Conservation (phyloP, 2,888 invertebrate species). For the Stratiomys singularior region DNA sequence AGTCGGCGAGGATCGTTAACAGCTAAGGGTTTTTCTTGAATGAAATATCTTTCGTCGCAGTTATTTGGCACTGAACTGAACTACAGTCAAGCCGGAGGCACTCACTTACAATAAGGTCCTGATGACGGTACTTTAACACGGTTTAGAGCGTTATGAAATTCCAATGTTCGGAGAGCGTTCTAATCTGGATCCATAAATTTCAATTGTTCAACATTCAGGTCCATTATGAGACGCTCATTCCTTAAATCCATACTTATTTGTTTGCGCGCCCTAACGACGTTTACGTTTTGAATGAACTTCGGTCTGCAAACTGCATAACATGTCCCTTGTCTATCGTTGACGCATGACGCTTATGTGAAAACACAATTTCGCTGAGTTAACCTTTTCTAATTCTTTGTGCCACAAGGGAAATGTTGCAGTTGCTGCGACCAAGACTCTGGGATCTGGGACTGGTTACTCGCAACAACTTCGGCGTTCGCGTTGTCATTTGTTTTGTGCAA, state of each 20-base stretch:
- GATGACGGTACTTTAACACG: too few species aligned
- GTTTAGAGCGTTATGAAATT: too few species aligned
- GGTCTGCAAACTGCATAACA: neutral
- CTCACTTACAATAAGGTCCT: too few species aligned
- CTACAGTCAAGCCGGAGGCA: too few species aligned
- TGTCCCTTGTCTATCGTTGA: slow-evolving; percentile 40
- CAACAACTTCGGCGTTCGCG: neutral
- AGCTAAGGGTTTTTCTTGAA: too few species aligned
- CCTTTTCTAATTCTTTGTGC: slow-evolving; percentile 42
- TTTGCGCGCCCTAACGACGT: neutral
- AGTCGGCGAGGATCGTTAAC: too few species aligned
- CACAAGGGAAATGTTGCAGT: slow-evolving; percentile 16
- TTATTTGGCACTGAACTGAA: neutral
- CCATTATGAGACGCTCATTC: too few species aligned
- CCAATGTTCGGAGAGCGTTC: too few species aligned
- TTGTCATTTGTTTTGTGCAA: slow-evolving; percentile 1
- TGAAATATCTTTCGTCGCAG: neutral
- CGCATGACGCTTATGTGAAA: slow-evolving; percentile 29
- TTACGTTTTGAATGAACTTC: neutral
- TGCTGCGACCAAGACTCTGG: neutral
- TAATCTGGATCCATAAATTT: too few species aligned
- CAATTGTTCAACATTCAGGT: too few species aligned
- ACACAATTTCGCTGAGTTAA: slow-evolving; percentile 41
- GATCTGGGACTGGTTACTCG: neutral
- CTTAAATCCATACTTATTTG: neutral